Base-by-base conservation (phyloP, 53 echinoderm and acorn worm species). In the Glandiceps talaboti region DNA sequence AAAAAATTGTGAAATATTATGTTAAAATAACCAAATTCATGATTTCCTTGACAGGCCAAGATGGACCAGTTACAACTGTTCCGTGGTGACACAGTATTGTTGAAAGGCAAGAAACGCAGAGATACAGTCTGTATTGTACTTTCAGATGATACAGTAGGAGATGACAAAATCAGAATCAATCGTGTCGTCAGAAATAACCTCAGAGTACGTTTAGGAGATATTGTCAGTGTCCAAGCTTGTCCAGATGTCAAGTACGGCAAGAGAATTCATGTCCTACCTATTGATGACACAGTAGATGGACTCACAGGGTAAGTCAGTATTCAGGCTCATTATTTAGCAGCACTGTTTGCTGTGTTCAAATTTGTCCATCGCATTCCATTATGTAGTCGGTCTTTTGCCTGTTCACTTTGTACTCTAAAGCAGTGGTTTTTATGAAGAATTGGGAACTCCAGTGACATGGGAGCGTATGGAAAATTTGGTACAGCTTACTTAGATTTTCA, bases 161-260 rank as follows among this genome's bases (percentile, higher is more conserved):
- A 93, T 81, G 97, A 97, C 28, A 97, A 97, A 87, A 91, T 97
- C 29, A 90, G 97, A 30, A 86, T 97, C 84, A 97, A 97, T 77
- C 87, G 93, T 30, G 90, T 90, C 28, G 85, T 97, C 78, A 87
- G 97, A 79, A 90, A 84, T 33, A 97, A 97, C 79, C 84, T 97
- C 27, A 81, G 97, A 30, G 93, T 97, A 26, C 86, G 97, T 30
- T 87, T 97, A 72, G 97, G 97, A 32, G 97, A 93, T 32, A 86
- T 97, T 81, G 96, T 91, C 86, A 97, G 97, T 87, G 97, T 97
- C 20, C 89, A 91, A 75, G 87, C 93, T 27, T 97, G 97, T 73
- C 97, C 93, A 74, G 97, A 97, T 84, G 97, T 97, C 75, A 93
- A 93, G 74, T 97, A 97, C 76, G 97, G 97, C 31, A 97, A 97